Base-by-base conservation (phyloP, 2,888 invertebrate genomes). In the Apotomis betuletana region DNA sequence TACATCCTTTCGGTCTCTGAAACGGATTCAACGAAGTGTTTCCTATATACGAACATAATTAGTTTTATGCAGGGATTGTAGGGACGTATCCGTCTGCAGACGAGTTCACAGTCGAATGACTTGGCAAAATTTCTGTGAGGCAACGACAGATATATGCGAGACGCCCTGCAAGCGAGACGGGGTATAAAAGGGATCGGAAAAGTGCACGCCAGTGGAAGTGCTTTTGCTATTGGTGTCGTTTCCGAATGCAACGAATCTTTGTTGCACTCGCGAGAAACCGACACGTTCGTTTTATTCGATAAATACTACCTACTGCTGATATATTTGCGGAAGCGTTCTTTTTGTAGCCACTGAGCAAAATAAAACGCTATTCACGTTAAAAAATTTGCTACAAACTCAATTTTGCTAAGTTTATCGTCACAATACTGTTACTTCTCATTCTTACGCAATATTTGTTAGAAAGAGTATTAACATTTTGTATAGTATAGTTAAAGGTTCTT, bases 141-240 rank as follows among this genome's bases (percentile, higher is more conserved):
- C 77, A 78, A 69, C 84, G 81, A 79, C 77, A 83, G 83, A 83
- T 83, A 83, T 80, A 80, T 83, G 46, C 76, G 84, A 85, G 83
- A 83, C 82, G 80, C 80, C 80, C 82, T 79, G 80, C 74, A 75
- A 79, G 81, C 83, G 81, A 82, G 79, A 79, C 80, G 67, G 38
- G 74, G 78, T 81, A 82, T 81, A 85, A 87, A 86, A 88, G 83
- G 84, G 85, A 87, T 87, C 81, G 83, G 81, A 80, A 83, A 83
- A 85, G 82, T 84, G 83, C 81, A 77, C 78, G 80, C 78, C 78
- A 77, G 79, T 80, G 79, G 84, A 82, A 89, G 85, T 86, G 87
- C 85, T 85, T 83, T 82, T 80, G 81, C 83, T 84, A 86, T 87
- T 85, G 87, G 86, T 87, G 83, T 85, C 84, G 83, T 81, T 84